Evolutionary conservation across 30 jellyfish, hydroid and myxozoan species (phyloP).

Genomic region (Nemopilema nomurai): DNA sequence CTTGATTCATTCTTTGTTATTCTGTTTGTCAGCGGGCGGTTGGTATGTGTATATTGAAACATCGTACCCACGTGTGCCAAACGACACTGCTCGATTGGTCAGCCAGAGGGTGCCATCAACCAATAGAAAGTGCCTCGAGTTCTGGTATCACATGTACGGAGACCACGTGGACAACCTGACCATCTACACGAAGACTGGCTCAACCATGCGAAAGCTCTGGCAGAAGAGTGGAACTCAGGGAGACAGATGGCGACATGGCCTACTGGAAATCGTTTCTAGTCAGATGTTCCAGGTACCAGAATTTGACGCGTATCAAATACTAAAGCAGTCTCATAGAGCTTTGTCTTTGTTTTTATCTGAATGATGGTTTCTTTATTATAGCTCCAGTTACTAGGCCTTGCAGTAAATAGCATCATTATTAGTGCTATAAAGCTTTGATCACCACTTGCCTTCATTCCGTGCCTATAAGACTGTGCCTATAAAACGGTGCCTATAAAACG

Average conservation of each 20-base stretch:
- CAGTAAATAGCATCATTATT: too few relatives aligned
- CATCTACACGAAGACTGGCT: conserved; percentile 66
- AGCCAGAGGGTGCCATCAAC: conserved; percentile 84
- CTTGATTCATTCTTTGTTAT: too few relatives aligned
- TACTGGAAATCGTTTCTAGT: conserved; percentile 72
- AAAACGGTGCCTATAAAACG: too few relatives aligned
- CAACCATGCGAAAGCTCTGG: conserved; percentile 81
- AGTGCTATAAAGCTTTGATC: too few relatives aligned
- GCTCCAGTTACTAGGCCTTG: too few relatives aligned
- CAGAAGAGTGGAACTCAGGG: conserved; percentile 92
- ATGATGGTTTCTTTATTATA: neutral
- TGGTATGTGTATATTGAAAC: conserved; percentile 94
- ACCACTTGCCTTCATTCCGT: too few relatives aligned
- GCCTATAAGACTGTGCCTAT: too few relatives aligned
- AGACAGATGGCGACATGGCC: conserved; percentile 92
- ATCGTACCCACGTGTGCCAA: conserved; percentile 89
- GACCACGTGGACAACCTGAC: conserved; percentile 95
- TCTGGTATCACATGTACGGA: conserved; percentile 99
- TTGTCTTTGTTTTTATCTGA: neutral
- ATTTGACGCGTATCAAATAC: too few relatives aligned
- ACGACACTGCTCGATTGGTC: conserved; percentile 95
- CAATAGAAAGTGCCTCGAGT: conserved; percentile 74
- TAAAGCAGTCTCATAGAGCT: too few relatives aligned
- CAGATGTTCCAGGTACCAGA: conserved; percentile 90
- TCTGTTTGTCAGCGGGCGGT: conserved; percentile 78